Evolutionary conservation across 2,888 invertebrate species (phyloP).

Genomic region (Argynnis bischoffii): DNA sequence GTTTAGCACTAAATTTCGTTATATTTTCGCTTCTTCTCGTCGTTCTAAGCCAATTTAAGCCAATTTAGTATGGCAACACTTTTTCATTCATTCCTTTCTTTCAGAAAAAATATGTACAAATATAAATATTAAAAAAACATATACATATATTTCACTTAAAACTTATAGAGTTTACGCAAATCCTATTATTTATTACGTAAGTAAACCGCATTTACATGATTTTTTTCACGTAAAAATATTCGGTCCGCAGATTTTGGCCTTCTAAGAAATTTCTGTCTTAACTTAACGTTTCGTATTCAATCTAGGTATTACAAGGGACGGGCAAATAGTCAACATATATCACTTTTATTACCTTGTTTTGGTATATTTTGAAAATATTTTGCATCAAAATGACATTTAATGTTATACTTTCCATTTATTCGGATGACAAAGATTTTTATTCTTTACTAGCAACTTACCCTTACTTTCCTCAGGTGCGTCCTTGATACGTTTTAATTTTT

Average conservation of each 20-base stretch:
- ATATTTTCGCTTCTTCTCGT: no score
- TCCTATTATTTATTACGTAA: constrained; percentile 12
- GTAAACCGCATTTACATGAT: constrained; percentile 8
- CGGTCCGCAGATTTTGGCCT: constrained; percentile 3
- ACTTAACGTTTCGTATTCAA: constrained; percentile 12
- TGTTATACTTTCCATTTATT: no score
- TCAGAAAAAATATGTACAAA: no score
- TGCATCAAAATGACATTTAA: background rate
- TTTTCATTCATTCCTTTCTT: no score
- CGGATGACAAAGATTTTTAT: no score
- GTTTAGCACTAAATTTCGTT: no score
- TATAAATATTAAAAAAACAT: background rate
- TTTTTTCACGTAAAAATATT: constrained; percentile 12
- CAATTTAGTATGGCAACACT: no score
- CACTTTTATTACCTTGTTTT: constrained; percentile 3
- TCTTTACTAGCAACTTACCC: no score
- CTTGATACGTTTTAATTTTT: background rate
- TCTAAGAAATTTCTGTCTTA: constrained; percentile 8
- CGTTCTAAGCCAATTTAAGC: no score
- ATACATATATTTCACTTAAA: constrained; percentile 1
- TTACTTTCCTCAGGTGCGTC: no score
- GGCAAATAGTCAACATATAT: constrained; percentile 7
- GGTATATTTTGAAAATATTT: background rate
- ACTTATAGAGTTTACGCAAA: background rate
- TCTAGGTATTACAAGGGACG: constrained; percentile 18